phyloP scores from a whole-genome alignment of 1,140 invertebrate genomes.

The Drosophila lacteicornis region DNA sequence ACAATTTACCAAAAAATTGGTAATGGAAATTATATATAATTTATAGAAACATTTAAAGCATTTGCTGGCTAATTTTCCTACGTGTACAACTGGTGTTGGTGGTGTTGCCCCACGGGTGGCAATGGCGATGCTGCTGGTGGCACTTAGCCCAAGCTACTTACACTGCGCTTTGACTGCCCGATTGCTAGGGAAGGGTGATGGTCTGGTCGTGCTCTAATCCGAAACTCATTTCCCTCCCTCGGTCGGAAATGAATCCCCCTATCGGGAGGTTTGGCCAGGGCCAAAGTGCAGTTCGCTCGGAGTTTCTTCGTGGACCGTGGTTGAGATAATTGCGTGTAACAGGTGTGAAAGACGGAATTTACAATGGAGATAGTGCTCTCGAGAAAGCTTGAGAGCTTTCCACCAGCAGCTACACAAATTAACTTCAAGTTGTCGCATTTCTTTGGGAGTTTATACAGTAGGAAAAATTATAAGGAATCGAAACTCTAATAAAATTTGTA shows the following conservation, averaged over 20 bases:
- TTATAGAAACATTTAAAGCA: too few species aligned
- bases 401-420: slow-evolving; percentile 59
- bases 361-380: slow-evolving; percentile 70
- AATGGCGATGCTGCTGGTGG: slow-evolving; percentile 43
- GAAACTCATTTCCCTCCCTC: slow-evolving; percentile 78
- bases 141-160: slow-evolving; percentile 80
- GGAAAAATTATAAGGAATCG: slow-evolving; percentile 4
- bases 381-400: slow-evolving; percentile 33
- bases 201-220: slow-evolving; percentile 71
- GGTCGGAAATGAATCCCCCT: slow-evolving; percentile 68
- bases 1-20: too few species aligned
- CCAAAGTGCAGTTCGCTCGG: slow-evolving; percentile 58
- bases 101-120: slow-evolving; percentile 15
- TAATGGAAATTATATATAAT: too few species aligned
- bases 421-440: slow-evolving; percentile 60
- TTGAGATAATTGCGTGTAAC: slow-evolving; percentile 80
- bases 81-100: slow-evolving; percentile 3
- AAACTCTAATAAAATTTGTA: too few species aligned
- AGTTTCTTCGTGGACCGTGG: slow-evolving; percentile 67
- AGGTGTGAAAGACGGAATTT: slow-evolving; percentile 83
- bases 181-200: slow-evolving; percentile 23
- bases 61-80: background rate
- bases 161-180: slow-evolving; percentile 60
- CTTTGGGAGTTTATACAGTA: slow-evolving; percentile 3
- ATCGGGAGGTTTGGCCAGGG: slow-evolving; percentile 37